Base-by-base conservation (phyloP, 1,140 invertebrate genomes). In the Ganaspis sp. region DNA sequence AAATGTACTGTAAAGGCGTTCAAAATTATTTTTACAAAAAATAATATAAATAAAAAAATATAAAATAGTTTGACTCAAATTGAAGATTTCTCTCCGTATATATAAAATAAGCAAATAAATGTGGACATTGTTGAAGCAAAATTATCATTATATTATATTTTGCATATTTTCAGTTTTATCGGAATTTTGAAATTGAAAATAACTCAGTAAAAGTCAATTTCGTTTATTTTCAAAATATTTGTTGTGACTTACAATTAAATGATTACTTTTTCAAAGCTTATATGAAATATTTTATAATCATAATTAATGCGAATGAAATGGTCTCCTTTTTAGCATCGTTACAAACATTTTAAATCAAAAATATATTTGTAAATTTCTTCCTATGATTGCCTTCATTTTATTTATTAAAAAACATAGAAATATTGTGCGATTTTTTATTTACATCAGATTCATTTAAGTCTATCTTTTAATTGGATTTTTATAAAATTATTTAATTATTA, bases 201-300 rank as follows among this genome's bases (percentile, higher is more conserved):
- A n/a, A 45, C 17, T 34, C 29, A n/a, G 17, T 8, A 49, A 49
- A n/a, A n/a, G n/a, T n/a, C n/a, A n/a, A n/a, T 17, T 49, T 49
- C 45, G 45, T 49, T 49, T 15, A n/a, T 5, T 15, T 17, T 49
- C 5, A n/a, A 49, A 49, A 49, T 34, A 49, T 49, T 49, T 49
- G 45, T 49, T 49, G 45, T 49, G 45, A 49, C 45, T 49, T 49
- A 15, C 45, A 49, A 49, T 49, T 49, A 17, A 49, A 49, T 17
- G n/a, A n/a, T 17, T 49, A 49, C 17, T 17, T 49, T 49, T 49
- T 15, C 45, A 49, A n/a, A 49, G 15, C 45, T 49, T 49, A n/a
- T 49, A 49, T 17, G 6, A 49, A 49, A n/a, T 49, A n/a, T 49
- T 49, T 49, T 17, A 49, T 49, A 49, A 17, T 17, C 17, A 49